These are phyloP conservation scores for Thamnophis sirtalis DNA, from an alignment of 2,113 vertebrate species.

Conservation along the genomic window DNA sequence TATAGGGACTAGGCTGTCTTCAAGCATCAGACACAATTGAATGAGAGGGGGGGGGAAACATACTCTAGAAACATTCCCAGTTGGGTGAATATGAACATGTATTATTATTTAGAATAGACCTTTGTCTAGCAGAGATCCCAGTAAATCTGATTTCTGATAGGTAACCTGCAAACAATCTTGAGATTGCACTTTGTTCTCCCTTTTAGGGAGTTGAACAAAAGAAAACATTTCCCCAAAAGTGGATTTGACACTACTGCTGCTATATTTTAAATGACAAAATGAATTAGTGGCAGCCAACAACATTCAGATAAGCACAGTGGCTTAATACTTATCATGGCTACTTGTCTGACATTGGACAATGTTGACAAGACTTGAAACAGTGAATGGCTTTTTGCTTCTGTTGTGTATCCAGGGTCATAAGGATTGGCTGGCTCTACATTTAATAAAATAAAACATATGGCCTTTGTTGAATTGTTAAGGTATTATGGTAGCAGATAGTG, in stretches of 20 bases:
- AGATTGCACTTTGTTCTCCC: background rate
- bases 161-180: background rate
- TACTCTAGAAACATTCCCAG: background rate
- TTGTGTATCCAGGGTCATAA: background rate
- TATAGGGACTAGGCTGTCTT: background rate
- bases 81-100: background rate
- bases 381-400: background rate
- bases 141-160: background rate
- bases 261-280: background rate
- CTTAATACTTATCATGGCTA: background rate
- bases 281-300: background rate
- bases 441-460: background rate
- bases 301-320: background rate
- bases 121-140: background rate
- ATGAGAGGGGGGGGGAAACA: background rate
- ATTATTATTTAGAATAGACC: background rate
- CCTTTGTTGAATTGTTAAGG: background rate
- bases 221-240: background rate
- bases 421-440: background rate
- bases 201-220: background rate
- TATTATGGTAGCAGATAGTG: background rate
- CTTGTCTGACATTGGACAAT: background rate
- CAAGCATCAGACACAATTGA: background rate
- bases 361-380: background rate
- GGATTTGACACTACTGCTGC: background rate